Evolutionary conservation across 1,140 invertebrate genomes (phyloP).

Genomic region (Steinernema khuongi): DNA sequence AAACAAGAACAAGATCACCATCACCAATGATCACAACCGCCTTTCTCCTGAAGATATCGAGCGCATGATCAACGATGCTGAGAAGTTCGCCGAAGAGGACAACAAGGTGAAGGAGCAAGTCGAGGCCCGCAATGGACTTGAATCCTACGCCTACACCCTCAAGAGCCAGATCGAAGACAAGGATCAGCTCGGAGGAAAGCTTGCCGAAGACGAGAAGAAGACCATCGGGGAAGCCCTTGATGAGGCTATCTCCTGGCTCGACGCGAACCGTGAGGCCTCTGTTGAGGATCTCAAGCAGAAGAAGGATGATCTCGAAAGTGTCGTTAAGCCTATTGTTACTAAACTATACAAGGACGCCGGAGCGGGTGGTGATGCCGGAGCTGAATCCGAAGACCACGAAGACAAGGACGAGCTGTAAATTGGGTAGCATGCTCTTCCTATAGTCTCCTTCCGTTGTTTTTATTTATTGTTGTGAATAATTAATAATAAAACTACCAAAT

Average conservation of each 20-base stretch:
- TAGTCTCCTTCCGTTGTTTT: not conserved
- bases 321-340: slow-evolving; percentile 88
- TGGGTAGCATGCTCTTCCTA: not conserved
- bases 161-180: slow-evolving; percentile 90
- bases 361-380: slow-evolving; percentile 57
- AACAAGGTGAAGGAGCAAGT: slow-evolving; percentile 94
- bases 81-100: slow-evolving; percentile 97
- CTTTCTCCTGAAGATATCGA: slow-evolving; percentile 95
- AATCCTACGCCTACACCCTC: slow-evolving; percentile 93
- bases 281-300: slow-evolving; percentile 92
- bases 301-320: slow-evolving; percentile 92
- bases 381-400: slow-evolving; percentile 39
- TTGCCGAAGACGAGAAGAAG: slow-evolving; percentile 81
- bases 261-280: slow-evolving; percentile 87
- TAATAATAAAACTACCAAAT: not conserved
- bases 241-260: slow-evolving; percentile 95
- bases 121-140: slow-evolving; percentile 83
- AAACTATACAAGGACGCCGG: slow-evolving; percentile 86
- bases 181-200: slow-evolving; percentile 90
- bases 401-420: slow-evolving; percentile 58
- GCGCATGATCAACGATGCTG: slow-evolving; percentile 94
- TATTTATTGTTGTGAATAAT: slow-evolving; percentile 12
- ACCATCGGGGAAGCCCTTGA: slow-evolving; percentile 91
- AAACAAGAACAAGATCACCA: slow-evolving; percentile 95
- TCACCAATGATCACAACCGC: slow-evolving; percentile 95